Conservation (phyloP, 2,113 vertebrate species). For the Picathartes gymnocephalus region DNA sequence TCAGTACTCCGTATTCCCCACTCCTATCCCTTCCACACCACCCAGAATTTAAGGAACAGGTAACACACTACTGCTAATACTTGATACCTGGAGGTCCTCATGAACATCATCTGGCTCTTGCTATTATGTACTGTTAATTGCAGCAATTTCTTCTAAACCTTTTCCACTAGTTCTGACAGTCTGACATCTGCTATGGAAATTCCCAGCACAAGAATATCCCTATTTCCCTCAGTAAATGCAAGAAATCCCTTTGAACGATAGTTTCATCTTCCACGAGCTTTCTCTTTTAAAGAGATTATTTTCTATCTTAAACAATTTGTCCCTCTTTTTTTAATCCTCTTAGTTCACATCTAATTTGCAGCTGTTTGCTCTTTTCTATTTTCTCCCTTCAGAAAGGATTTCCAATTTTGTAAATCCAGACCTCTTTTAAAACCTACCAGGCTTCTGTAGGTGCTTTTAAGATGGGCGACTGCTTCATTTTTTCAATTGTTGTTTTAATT, state of each 20-base stretch:
- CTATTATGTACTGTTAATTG: neutral
- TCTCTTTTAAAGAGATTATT: neutral
- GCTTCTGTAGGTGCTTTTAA: neutral
- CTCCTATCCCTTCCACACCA: neutral
- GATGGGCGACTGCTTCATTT: neutral
- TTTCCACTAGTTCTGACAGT: neutral
- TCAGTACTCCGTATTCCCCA: accelerated
- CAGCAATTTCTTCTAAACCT: neutral
- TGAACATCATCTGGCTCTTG: neutral
- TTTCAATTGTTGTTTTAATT: neutral
- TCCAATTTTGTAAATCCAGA: neutral
- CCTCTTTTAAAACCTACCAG: neutral
- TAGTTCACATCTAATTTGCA: neutral
- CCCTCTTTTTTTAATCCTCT: neutral
- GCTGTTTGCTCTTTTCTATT: neutral
- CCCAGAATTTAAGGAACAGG: neutral
- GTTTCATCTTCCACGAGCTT: neutral
- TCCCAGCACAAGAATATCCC: neutral
- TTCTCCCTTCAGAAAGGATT: neutral
- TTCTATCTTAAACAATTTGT: neutral
- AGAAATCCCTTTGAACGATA: neutral
- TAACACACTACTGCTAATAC: neutral
- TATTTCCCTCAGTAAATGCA: neutral
- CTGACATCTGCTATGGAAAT: neutral
- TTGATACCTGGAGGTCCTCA: neutral